Evolutionary conservation across 2,797 vertebrate species (phyloP).

Genomic region (Rhynchonycteris naso): DNA sequence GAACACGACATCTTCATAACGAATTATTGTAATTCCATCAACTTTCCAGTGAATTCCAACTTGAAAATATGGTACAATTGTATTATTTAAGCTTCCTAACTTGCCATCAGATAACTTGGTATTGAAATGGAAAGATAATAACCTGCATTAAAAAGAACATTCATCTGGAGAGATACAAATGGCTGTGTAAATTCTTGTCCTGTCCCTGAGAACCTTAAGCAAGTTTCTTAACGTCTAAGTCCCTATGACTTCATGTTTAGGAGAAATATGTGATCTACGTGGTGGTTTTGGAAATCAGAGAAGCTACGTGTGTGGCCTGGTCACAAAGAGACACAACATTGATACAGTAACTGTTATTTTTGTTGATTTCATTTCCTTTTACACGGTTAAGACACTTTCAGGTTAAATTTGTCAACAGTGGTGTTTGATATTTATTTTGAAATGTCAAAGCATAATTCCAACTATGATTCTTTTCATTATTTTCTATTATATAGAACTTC

Average conservation of each 20-base stretch:
- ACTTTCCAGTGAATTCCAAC: slow-evolving; percentile 23
- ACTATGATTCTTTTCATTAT: slow-evolving; percentile 37
- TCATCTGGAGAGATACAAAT: slow-evolving; percentile 8
- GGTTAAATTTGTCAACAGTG: not conserved
- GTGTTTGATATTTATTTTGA: slow-evolving; percentile 47
- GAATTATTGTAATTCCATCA: not conserved
- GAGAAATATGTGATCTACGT: not conserved
- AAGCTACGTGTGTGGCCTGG: not conserved
- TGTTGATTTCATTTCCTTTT: not conserved
- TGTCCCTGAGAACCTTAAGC: not conserved
- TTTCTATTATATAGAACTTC: slow-evolving; percentile 89
- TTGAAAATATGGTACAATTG: slow-evolving; percentile 10
- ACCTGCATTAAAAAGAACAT: not conserved
- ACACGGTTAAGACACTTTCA: not conserved
- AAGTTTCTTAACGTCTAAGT: not conserved
- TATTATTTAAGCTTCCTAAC: not conserved
- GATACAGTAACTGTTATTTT: not conserved
- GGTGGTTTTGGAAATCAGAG: slow-evolving; percentile 6
- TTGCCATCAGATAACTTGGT: not conserved
- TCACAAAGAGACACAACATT: not conserved
- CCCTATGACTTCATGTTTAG: not conserved
- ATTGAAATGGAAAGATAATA: slow-evolving; percentile 7
- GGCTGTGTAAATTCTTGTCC: not conserved
- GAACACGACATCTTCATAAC: not conserved
- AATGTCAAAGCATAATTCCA: slow-evolving; percentile 17